Conservation (phyloP, 1,140 invertebrate species). For the Platorchestia sp. region DNA sequence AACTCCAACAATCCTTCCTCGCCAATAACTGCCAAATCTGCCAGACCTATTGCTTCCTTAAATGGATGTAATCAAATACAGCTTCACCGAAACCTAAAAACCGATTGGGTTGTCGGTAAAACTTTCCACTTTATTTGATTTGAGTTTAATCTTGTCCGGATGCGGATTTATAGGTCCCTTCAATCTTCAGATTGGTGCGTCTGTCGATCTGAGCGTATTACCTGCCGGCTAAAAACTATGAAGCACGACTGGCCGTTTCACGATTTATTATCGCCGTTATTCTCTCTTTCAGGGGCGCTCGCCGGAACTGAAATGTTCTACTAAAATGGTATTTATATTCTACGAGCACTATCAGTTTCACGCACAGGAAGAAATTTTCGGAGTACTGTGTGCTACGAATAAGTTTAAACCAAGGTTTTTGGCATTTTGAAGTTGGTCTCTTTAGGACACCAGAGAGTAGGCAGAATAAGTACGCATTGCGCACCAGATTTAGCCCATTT, state of each 20-base stretch:
- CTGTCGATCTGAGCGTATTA: slow-evolving; percentile 30
- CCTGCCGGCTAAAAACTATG: neutral
- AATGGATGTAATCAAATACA: slow-evolving; percentile 51
- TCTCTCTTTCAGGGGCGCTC: neutral
- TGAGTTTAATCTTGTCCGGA: slow-evolving; percentile 43
- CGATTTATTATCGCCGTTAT: neutral
- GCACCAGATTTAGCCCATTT: neutral
- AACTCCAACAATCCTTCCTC: slow-evolving; percentile 31
- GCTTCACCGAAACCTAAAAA: slow-evolving; percentile 26
- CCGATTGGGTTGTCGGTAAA: slow-evolving; percentile 19
- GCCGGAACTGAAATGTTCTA: neutral
- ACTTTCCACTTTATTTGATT: slow-evolving; percentile 53
- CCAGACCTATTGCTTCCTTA: slow-evolving; percentile 43
- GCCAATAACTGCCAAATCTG: slow-evolving; percentile 54
- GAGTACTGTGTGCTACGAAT: neutral
- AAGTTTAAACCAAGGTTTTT: neutral
- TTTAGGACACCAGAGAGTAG: neutral
- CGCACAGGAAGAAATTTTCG: neutral
- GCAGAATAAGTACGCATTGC: neutral
- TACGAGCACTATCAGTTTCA: neutral
- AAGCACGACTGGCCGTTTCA: neutral
- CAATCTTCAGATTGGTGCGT: slow-evolving; percentile 37
- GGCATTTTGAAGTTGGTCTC: neutral
- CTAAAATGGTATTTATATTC: neutral
- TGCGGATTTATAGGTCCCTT: slow-evolving; percentile 19